Evolutionary conservation across 2,113 vertebrate genomes (phyloP).

Genomic region (Paralichthys olivaceus): DNA sequence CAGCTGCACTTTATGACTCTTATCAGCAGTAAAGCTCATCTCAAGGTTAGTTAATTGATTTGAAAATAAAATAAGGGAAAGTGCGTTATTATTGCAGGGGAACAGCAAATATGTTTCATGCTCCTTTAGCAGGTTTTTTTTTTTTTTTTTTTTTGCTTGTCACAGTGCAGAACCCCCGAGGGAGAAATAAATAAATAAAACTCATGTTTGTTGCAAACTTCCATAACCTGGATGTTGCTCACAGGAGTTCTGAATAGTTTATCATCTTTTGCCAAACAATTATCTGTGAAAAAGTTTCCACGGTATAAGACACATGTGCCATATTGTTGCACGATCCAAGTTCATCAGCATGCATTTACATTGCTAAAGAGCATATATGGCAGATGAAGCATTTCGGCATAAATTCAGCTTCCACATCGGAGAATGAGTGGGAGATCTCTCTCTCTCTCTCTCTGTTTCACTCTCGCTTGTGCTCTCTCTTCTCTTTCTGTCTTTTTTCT

Average conservation of each 20-base stretch:
- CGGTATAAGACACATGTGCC: constrained; percentile 89
- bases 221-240: constrained; percentile 62
- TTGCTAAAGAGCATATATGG: constrained; percentile 96
- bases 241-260: constrained; percentile 63
- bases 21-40: constrained; percentile 62
- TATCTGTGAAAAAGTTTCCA: constrained; percentile 91
- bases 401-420: constrained; percentile 83
- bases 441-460: neutral
- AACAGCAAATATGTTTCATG: neutral
- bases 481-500: constrained; percentile 8
- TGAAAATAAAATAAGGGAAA: constrained; percentile 63
- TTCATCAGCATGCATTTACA: constrained; percentile 98
- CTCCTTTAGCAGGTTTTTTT: neutral
- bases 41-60: constrained; percentile 78
- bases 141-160: constrained; percentile 33
- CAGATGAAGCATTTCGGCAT: constrained; percentile 94
- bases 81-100: constrained; percentile 36
- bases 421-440: constrained; percentile 87
- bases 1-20: constrained; percentile 26
- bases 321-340: constrained; percentile 89
- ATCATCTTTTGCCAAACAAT: constrained; percentile 81
- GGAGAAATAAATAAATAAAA: constrained; percentile 28
- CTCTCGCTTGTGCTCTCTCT: constrained; percentile 66
- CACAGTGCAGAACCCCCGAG: neutral
- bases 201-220: constrained; percentile 62